Conservation (phyloP, 2,797 vertebrate species). For the Enoplosus armatus region DNA sequence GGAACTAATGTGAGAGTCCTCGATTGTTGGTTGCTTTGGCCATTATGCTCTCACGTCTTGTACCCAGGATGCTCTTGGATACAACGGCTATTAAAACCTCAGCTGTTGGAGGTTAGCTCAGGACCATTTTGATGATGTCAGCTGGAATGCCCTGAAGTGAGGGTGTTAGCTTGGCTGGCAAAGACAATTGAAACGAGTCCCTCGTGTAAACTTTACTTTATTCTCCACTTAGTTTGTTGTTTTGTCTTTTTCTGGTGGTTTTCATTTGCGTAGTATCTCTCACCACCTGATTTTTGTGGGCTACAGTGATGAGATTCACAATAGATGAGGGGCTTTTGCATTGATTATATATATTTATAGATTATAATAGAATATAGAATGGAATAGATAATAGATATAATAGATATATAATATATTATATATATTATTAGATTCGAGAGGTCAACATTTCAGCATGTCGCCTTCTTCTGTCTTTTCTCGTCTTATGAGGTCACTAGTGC, state of each 20-base stretch:
- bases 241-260: conserved; percentile 10
- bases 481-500: conserved; percentile 12
- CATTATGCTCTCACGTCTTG: conserved; percentile 30
- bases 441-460: background rate
- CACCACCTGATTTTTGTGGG: background rate
- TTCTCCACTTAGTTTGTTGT: conserved; percentile 13
- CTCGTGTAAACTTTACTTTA: background rate
- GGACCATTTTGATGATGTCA: conserved; percentile 74
- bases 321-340: background rate
- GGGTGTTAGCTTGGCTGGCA: conserved; percentile 43
- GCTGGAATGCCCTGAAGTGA: conserved; percentile 69
- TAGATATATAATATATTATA: too few relatives aligned
- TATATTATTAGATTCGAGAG: too few relatives aligned
- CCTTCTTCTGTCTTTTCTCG: background rate
- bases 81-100: conserved; percentile 61
- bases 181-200: conserved; percentile 30
- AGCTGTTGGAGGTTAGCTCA: conserved; percentile 72
- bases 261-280: background rate
- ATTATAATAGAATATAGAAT: too few relatives aligned
- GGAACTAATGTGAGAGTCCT: conserved; percentile 34
- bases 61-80: conserved; percentile 56
- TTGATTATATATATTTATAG: too few relatives aligned
- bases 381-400: too few relatives aligned
- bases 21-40: conserved; percentile 38
- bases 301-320: background rate